A percentile compares a stretch with the other conserved stretches of the same genome.
Conservation (phyloP, 2,888 invertebrate genomes). For the Cactoblastis cactorum region DNA sequence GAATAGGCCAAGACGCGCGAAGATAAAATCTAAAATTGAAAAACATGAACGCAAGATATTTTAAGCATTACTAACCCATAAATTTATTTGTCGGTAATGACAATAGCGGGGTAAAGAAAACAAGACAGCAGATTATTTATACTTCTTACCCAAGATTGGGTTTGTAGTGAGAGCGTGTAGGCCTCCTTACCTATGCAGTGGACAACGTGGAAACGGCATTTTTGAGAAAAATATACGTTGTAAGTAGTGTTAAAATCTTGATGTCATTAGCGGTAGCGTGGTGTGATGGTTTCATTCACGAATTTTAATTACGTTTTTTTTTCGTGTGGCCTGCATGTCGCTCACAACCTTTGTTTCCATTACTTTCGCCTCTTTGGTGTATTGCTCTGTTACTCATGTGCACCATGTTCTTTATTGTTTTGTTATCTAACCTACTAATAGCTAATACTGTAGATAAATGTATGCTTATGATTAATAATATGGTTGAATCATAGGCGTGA, state of each 20-base stretch:
- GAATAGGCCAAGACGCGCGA: background rate
- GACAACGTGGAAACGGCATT: slow-evolving; percentile 40
- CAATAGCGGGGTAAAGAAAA: slow-evolving; percentile 51
- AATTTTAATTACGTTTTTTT: slow-evolving; percentile 29
- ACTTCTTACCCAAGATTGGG: slow-evolving; percentile 69
- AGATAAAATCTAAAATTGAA: slow-evolving; percentile 42
- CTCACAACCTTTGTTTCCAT: slow-evolving; percentile 43
- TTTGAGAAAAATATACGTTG: slow-evolving; percentile 44
- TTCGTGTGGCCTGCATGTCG: slow-evolving; percentile 47
- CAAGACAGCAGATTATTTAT: slow-evolving; percentile 49
- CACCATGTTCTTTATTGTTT: slow-evolving; percentile 35
- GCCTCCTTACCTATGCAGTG: slow-evolving; percentile 50
- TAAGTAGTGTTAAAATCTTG: slow-evolving; percentile 59
- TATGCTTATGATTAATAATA: slow-evolving; percentile 21
- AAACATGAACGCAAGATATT: slow-evolving; percentile 38
- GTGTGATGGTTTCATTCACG: slow-evolving; percentile 64
- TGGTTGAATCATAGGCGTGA: slow-evolving; percentile 11
- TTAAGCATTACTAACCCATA: slow-evolving; percentile 54
- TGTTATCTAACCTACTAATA: slow-evolving; percentile 44
- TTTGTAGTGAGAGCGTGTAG: slow-evolving; percentile 52
- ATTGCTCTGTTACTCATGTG: slow-evolving; percentile 61
- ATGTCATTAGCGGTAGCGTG: slow-evolving; percentile 70
- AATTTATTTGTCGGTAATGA: slow-evolving; percentile 64
- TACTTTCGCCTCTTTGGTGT: slow-evolving; percentile 54
- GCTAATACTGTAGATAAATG: slow-evolving; percentile 23